Evolutionary conservation across 2,888 invertebrate genomes (phyloP).

Genomic region (Allophyes oxyacanthae): DNA sequence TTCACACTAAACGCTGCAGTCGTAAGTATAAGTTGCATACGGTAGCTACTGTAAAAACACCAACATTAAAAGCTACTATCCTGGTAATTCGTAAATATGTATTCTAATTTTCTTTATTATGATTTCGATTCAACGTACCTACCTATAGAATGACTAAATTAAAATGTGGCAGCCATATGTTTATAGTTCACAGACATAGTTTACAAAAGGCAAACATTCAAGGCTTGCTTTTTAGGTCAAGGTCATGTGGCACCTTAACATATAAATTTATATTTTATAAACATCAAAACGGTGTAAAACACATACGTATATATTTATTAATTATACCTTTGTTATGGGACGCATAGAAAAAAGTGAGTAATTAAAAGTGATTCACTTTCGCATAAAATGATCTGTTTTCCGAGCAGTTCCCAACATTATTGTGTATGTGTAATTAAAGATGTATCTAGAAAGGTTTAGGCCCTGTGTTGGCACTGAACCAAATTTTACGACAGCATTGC

Average conservation of each 20-base stretch:
- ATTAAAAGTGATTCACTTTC: no score
- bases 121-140: no score
- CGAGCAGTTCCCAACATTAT: slow-evolving; percentile 6
- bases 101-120: no score
- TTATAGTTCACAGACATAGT: slow-evolving; percentile 20
- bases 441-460: slow-evolving; percentile 19
- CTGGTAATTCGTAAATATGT: no score
- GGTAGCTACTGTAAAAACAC: no score
- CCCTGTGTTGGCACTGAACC: slow-evolving; percentile 36
- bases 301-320: neutral
- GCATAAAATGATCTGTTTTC: slow-evolving; percentile 3
- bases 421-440: slow-evolving; percentile 13
- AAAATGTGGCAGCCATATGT: slow-evolving; percentile 19
- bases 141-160: no score
- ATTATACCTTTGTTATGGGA: neutral
- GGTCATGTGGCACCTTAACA: slow-evolving; percentile 63
- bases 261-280: slow-evolving; percentile 11
- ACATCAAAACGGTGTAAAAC: neutral
- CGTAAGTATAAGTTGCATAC: neutral
- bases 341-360: neutral
- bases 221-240: slow-evolving; percentile 72
- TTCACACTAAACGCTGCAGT: slow-evolving; percentile 8
- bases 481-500: slow-evolving; percentile 29
- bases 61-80: neutral
- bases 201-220: slow-evolving; percentile 44